A percentile compares a stretch with the other conserved stretches of the same genome.
Evolutionary conservation across 92 coral and sea anemone species (phyloP).

Genomic region (Galaxea fascicularis): DNA sequence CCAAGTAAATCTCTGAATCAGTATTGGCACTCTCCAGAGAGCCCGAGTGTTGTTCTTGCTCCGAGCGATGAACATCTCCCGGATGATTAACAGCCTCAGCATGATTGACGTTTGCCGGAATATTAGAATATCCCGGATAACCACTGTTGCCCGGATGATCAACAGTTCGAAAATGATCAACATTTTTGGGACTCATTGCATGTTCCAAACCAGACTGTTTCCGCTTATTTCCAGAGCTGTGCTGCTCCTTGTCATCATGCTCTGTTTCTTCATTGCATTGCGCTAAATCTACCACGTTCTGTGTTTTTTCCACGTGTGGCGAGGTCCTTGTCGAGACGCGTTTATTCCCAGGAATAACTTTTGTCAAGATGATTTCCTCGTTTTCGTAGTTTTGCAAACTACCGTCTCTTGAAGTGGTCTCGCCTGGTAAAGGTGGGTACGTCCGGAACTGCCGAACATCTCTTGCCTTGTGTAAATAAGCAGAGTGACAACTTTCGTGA

Average conservation of each 20-base stretch:
- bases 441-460: neutral
- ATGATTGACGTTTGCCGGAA: neutral
- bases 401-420: neutral
- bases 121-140: neutral
- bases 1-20: constrained; percentile 18
- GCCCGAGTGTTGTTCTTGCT: neutral
- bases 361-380: neutral
- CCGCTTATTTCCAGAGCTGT: no score
- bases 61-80: neutral
- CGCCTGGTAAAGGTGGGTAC: neutral
- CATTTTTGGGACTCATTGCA: neutral
- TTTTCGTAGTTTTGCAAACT: neutral
- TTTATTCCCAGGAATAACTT: neutral
- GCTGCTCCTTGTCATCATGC: no score
- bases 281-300: no score
- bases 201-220: neutral
- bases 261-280: neutral
- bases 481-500: neutral
- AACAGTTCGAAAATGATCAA: neutral
- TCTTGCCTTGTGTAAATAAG: neutral
- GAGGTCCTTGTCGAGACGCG: neutral
- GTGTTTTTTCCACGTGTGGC: neutral
- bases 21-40: neutral
- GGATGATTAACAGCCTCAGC: neutral
- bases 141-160: neutral